Base-by-base conservation (phyloP, 2,888 invertebrate genomes). In the Dendrolimus pini region DNA sequence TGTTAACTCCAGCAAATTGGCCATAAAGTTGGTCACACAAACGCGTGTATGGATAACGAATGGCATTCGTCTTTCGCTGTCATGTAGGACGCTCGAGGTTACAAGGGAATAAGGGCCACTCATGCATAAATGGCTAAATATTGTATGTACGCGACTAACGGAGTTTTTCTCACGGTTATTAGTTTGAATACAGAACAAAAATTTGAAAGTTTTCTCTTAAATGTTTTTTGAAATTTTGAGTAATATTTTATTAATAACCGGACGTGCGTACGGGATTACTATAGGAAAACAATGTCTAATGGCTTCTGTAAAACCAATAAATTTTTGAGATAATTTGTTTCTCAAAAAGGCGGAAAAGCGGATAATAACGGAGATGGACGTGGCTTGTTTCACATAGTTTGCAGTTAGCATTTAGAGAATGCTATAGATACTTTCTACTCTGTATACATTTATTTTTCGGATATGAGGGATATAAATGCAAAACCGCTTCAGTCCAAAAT, bases 41-140 rank as follows among this genome's bases (percentile, higher is more conserved):
- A 47, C 3, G 47, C 59, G 59, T 62, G 70, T 66, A 73, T 75
- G 65, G 78, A 77, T 71, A 74, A 77, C 64, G 70, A 75, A 76
- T 74, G 70, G 67, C 69, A 64, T 69, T 68, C 65, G 66, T 70
- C 68, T 65, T 61, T 62, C 64, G 64, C 60, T 55, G 64, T 59
- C 57, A 65, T 58, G 70, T 70, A 64, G 67, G 64, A 61, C 61
- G 74, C 12, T 47, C 47, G 12, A 47, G 30, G 30, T 30, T 30
- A 6, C 30, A 47, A 47, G 9, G 47, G 47, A 47, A 47, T 10
- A 47, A 47, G 47, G 47, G 47, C 47, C 47, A 47, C 47, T 47
- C 9, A 47, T 30, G 30, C 47, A 47, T 12, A 12, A 47, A 47
- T 6, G 30, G 47, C 47, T 10, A 47, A 12, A 47, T 47, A 30